Percentiles rank a stretch among this genome's conserved stretches.
Evolutionary conservation across 2,888 invertebrate species (phyloP).

Genomic region (Agrochola litura): DNA sequence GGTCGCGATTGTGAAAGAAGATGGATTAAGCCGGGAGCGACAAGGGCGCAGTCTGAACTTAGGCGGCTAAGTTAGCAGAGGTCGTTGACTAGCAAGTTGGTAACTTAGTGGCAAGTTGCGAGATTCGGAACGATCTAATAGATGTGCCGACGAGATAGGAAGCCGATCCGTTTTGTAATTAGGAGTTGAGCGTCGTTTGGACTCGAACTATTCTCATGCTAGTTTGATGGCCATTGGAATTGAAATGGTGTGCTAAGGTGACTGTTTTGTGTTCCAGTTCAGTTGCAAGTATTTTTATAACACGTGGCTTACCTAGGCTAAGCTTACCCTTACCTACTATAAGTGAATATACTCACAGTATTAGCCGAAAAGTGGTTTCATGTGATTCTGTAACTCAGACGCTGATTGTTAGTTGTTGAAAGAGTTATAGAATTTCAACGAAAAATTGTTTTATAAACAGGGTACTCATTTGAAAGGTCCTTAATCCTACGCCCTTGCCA

Average conservation of each 20-base stretch:
- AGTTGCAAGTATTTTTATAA: conserved; percentile 1
- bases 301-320: not conserved
- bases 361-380: not conserved
- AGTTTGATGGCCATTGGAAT: conserved; percentile 7
- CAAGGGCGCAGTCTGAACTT: conserved; percentile 48
- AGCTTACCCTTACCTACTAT: not conserved
- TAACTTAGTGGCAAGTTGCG: conserved; percentile 8
- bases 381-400: too few relatives aligned
- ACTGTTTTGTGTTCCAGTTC: not conserved
- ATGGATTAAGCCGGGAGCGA: conserved; percentile 57
- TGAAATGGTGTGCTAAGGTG: not conserved
- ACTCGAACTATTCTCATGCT: conserved; percentile 17
- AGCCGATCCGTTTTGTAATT: conserved; percentile 37
- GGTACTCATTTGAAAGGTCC: not conserved
- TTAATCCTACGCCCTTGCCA: not conserved
- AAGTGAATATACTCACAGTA: not conserved
- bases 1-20: conserved; percentile 47
- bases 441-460: not conserved
- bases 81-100: conserved; percentile 44
- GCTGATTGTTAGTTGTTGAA: not conserved
- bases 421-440: too few relatives aligned
- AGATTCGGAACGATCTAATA: not conserved
- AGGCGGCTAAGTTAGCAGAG: conserved; percentile 33
- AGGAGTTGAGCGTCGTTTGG: conserved; percentile 12
- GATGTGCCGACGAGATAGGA: conserved; percentile 37